Conservation (phyloP, 2,888 invertebrate genomes). For the Scelioninae gen. 1 region DNA sequence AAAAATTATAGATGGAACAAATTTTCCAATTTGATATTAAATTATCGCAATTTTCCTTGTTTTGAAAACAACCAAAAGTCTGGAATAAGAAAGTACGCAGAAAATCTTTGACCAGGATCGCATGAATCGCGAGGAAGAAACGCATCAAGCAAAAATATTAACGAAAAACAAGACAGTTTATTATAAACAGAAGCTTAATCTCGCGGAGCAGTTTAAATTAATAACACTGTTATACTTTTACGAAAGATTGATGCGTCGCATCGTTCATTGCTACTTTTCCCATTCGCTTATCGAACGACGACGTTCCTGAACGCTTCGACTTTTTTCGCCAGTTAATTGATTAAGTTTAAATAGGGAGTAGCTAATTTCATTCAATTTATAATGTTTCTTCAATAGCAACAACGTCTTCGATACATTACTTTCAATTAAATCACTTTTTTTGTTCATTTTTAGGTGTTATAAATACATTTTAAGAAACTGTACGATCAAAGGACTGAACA, state of each 20-base stretch:
- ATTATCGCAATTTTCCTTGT: too few relatives aligned
- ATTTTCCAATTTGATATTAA: too few relatives aligned
- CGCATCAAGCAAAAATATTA: neutral
- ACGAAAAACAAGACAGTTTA: slow-evolving; percentile 20
- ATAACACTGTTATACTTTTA: slow-evolving; percentile 10
- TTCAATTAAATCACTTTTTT: too few relatives aligned
- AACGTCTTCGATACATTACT: too few relatives aligned
- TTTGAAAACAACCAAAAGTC: neutral
- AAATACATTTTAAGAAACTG: too few relatives aligned
- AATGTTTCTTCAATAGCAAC: too few relatives aligned
- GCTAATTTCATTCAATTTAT: slow-evolving; percentile 4
- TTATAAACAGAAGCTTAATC: slow-evolving; percentile 22
- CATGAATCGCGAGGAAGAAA: slow-evolving; percentile 17
- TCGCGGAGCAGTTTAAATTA: slow-evolving; percentile 31
- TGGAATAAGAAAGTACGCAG: slow-evolving; percentile 27
- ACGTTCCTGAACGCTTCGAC: slow-evolving; percentile 6
- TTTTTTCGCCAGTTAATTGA: slow-evolving; percentile 35
- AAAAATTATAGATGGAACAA: too few relatives aligned
- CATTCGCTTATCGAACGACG: slow-evolving; percentile 13
- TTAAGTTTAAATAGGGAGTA: slow-evolving; percentile 16
- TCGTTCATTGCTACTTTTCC: slow-evolving; percentile 28
- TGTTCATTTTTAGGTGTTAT: too few relatives aligned
- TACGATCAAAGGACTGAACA: too few relatives aligned
- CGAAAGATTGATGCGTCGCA: slow-evolving; percentile 25
- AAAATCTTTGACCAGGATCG: slow-evolving; percentile 24